phyloP scores from a whole-genome alignment of 2,113 vertebrate genomes.

The Hydrolagus affinis region DNA sequence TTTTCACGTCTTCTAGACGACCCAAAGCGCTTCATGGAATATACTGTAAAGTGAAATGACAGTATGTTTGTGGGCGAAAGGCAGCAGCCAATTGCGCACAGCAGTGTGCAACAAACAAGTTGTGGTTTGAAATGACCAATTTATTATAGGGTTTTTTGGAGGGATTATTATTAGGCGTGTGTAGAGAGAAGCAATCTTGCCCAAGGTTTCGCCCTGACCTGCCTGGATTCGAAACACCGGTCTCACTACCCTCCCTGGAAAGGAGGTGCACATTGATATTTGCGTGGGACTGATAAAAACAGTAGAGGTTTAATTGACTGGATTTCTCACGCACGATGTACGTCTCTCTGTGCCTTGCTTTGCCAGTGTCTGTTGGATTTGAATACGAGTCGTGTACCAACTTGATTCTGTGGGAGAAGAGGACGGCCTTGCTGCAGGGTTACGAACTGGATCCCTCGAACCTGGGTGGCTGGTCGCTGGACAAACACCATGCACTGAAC shows the following conservation, averaged over 20 bases:
- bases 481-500: conserved; percentile 93
- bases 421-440: conserved; percentile 81
- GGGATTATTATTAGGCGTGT: too few species aligned
- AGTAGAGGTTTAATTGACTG: background rate
- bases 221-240: too few species aligned
- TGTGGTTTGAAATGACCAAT: too few species aligned
- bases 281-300: background rate
- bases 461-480: conserved; percentile 89
- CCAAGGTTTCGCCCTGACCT: too few species aligned
- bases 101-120: too few species aligned
- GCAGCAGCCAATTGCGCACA: too few species aligned
- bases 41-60: too few species aligned
- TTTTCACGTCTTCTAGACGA: too few species aligned
- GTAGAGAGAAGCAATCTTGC: too few species aligned
- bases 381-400: conserved; percentile 94
- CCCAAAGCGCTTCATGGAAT: too few species aligned
- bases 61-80: too few species aligned
- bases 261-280: background rate
- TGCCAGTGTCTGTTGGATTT: conserved; percentile 89
- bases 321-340: background rate
- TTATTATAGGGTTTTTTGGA: too few species aligned
- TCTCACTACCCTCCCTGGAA: background rate
- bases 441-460: conserved; percentile 91
- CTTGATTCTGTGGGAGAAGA: conserved; percentile 95
- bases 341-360: conserved; percentile 32